Evolutionary conservation across 2,113 vertebrate genomes (phyloP), one percentile per base, ranked within the genome.

Genomic region (Nothoprocta perdicaria): DNA sequence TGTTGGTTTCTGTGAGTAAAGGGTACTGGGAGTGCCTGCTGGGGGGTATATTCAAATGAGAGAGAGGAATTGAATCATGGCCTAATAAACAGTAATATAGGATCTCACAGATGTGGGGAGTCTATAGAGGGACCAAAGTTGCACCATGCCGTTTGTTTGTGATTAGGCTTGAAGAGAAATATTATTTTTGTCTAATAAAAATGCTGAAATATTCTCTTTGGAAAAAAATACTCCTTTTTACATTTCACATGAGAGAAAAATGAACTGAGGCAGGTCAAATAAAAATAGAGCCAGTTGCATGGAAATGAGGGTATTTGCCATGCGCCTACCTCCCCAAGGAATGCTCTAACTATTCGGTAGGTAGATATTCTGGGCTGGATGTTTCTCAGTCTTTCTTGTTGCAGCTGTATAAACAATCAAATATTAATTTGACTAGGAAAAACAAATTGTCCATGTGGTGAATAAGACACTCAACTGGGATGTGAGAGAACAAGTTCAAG

Each of bases 381-480:
- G 94, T 72, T 16, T 94, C 65, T 87, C 53, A 53, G 76, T 84
- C 65, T 89, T 84, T 82, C 60, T 84, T 94, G 65, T 80, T 90
- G 77, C 88, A 91, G 80, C 83, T 88, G 85, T 77, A 90, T 94
- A 95, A 94, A 93, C 88, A 95, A 95, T 95, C 91, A 95, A 94
- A 93, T 91, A 93, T 94, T 95, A 86, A 95, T 96, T 95, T 57
- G 38, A 40, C 69, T 68, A 88, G 73, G 63, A 86, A 88, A 88
- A 91, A 67, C 43, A 81, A 46, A 81, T 78, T 91, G 76, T 24
- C 68, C 41, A 27, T 60, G n/a, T 80, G 50, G 53, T 84, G 73
- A 75, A 78, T 78, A 82, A 75, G 24, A 19, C 41, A 40, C 76
- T 76, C 87, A 92, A 77, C 57, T 88, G 93, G 69, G 77, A 88